Evolutionary conservation across 2,888 invertebrate genomes (phyloP).

Genomic region (Agonum fuliginosum): DNA sequence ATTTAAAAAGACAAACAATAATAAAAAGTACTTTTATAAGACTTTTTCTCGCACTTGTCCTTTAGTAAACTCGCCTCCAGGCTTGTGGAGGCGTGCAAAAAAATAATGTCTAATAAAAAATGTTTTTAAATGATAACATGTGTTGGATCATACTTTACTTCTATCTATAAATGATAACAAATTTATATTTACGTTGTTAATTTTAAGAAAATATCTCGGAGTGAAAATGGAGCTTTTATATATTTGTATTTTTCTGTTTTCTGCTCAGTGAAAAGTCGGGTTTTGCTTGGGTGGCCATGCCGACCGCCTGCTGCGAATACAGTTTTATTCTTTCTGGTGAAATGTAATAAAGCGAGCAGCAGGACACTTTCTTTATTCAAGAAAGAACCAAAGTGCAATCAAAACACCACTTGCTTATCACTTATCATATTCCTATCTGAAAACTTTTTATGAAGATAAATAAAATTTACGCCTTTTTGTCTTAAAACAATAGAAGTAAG

Average conservation of each 20-base stretch:
- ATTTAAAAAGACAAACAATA: no score
- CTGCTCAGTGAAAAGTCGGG: slow-evolving; percentile 48
- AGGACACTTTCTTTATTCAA: slow-evolving; percentile 49
- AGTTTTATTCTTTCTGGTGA: slow-evolving; percentile 52
- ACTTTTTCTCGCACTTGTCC: no score
- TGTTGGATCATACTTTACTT: no score
- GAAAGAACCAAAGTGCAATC: slow-evolving; percentile 38
- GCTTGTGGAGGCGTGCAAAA: no score
- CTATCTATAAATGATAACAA: no score
- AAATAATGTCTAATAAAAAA: no score
- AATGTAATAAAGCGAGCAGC: slow-evolving; percentile 51
- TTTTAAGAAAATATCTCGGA: no score
- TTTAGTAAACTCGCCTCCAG: no score
- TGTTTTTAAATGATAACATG: no score
- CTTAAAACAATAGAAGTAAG: not conserved
- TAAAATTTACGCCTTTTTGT: slow-evolving; percentile 28
- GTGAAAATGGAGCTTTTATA: no score
- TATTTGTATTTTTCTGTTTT: slow-evolving; percentile 24
- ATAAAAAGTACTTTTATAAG: no score
- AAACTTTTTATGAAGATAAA: slow-evolving; percentile 48
- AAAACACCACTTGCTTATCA: slow-evolving; percentile 1
- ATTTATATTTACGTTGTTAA: no score
- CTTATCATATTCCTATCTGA: slow-evolving; percentile 2
- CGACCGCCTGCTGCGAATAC: slow-evolving; percentile 42
- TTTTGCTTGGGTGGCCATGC: slow-evolving; percentile 48